Conservation (phyloP, 2,797 vertebrate species). For the Esox lucius region DNA sequence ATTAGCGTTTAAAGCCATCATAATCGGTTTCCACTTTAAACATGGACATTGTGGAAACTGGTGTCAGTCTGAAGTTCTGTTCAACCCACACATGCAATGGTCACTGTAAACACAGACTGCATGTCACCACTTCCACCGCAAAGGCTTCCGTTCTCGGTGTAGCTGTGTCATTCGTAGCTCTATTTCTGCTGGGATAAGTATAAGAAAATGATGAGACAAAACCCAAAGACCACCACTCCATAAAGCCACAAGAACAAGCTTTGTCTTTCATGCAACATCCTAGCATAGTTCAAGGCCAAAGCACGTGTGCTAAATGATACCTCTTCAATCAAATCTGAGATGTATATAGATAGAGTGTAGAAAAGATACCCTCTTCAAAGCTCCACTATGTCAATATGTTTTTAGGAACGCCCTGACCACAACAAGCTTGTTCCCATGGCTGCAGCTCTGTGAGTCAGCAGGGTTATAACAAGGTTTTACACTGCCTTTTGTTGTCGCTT, state of each 20-base stretch:
- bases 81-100: conserved; percentile 34
- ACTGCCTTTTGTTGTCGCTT: neutral
- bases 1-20: conserved; percentile 24
- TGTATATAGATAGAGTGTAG: neutral
- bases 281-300: conserved; percentile 6
- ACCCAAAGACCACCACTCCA: conserved; percentile 61
- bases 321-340: neutral
- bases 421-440: neutral
- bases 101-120: conserved; percentile 38
- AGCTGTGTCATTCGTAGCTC: conserved; percentile 28
- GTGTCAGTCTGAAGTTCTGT: conserved; percentile 19
- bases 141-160: neutral
- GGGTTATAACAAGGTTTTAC: neutral
- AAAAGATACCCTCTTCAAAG: neutral
- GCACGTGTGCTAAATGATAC: neutral
- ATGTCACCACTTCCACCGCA: conserved; percentile 49
- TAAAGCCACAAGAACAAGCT: conserved; percentile 40
- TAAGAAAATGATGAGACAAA: conserved; percentile 46
- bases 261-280: conserved; percentile 21
- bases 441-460: neutral
- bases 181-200: conserved; percentile 52
- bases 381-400: neutral
- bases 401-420: neutral
- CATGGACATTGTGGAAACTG: conserved; percentile 16
- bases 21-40: conserved; percentile 20